phyloP scores from a whole-genome alignment of 2,888 invertebrate species.

The Epinotia ramella region DNA sequence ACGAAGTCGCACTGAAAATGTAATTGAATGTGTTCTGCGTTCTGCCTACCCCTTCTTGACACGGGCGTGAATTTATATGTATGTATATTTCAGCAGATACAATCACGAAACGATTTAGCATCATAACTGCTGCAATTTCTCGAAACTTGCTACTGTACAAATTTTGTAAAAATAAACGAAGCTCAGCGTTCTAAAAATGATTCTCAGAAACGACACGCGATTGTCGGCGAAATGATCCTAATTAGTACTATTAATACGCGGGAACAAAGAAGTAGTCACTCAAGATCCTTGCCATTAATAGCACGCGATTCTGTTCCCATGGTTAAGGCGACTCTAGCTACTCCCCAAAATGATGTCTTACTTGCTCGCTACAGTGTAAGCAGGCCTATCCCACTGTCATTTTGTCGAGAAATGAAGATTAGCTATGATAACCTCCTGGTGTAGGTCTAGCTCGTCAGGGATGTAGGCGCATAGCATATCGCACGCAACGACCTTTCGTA shows the following conservation, averaged over 20 bases:
- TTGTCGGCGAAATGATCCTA: slow-evolving; percentile 59
- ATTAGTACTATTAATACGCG: slow-evolving; percentile 57
- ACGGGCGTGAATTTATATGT: not conserved
- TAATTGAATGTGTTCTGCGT: too few relatives aligned
- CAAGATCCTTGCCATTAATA: slow-evolving; percentile 53
- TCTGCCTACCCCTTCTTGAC: too few relatives aligned
- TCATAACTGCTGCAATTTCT: not conserved
- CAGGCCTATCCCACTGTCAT: too few relatives aligned
- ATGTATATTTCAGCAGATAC: not conserved
- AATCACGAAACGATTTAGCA: not conserved
- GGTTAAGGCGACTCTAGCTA: not conserved
- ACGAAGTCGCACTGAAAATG: too few relatives aligned
- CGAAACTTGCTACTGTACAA: not conserved
- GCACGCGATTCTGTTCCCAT: slow-evolving; percentile 66
- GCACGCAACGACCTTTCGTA: too few relatives aligned
- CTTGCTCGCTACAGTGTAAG: too few relatives aligned
- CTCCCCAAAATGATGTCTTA: too few relatives aligned
- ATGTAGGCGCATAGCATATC: too few relatives aligned
- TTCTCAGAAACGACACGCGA: slow-evolving; percentile 55
- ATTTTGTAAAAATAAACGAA: not conserved
- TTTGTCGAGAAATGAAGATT: too few relatives aligned
- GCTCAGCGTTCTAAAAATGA: slow-evolving; percentile 36
- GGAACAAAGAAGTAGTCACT: slow-evolving; percentile 57
- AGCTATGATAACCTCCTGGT: too few relatives aligned
- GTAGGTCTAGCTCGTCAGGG: too few relatives aligned